These are phyloP conservation scores for Empidonax traillii DNA, from an alignment of 2,113 vertebrate species.

Conservation along the genomic window DNA sequence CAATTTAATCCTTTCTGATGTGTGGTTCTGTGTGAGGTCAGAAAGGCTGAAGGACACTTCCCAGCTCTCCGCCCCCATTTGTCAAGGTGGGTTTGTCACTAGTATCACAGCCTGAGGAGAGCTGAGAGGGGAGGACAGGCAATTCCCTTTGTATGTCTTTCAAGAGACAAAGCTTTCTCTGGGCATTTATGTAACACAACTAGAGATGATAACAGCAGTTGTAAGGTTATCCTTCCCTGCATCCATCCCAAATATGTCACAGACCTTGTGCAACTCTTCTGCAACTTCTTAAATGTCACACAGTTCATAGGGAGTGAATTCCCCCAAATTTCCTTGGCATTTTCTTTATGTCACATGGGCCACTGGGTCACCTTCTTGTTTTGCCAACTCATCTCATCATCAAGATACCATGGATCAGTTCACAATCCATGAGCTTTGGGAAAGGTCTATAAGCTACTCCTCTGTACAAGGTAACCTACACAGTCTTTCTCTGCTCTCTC, in stretches of 20 bases:
- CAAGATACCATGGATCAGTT: background rate
- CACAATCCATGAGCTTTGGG: background rate
- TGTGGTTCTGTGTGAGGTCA: background rate
- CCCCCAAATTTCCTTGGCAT: background rate
- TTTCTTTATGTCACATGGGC: background rate
- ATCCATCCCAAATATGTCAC: rapidly evolving
- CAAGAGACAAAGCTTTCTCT: background rate
- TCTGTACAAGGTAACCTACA: rapidly evolving
- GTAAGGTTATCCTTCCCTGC: background rate
- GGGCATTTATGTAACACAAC: background rate
- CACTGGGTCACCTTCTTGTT: background rate
- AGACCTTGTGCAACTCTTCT: background rate
- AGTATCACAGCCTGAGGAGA: rapidly evolving
- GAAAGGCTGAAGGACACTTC: background rate
- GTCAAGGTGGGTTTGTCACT: background rate
- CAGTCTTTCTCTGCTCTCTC: background rate
- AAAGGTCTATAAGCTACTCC: background rate
- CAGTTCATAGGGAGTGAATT: background rate
- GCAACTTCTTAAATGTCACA: background rate
- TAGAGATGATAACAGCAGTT: background rate
- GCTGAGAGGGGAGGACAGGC: rapidly evolving
- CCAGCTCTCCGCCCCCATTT: background rate
- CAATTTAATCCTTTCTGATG: background rate
- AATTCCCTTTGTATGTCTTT: background rate
- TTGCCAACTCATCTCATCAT: background rate